Evolutionary conservation across 2,888 invertebrate genomes (phyloP).

Genomic region (Ophioninae sp.): DNA sequence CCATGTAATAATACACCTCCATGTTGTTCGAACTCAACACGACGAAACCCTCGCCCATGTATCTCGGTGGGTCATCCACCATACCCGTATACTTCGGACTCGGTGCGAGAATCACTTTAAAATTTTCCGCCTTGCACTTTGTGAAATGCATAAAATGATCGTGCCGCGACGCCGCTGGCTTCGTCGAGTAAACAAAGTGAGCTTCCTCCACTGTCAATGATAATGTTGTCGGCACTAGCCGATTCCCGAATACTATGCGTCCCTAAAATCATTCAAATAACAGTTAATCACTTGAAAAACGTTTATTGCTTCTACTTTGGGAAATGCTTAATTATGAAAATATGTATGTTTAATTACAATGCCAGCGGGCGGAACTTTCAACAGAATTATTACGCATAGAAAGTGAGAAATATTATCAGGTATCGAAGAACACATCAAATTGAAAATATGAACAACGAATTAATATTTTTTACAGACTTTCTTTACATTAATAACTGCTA

Average conservation of each 20-base stretch:
- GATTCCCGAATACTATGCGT: conserved; percentile 96
- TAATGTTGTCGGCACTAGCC: conserved; percentile 95
- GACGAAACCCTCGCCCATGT: conserved; percentile 99
- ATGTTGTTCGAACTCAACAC: conserved; percentile 97
- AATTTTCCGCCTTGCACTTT: conserved; percentile 97
- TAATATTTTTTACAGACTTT: too few species aligned
- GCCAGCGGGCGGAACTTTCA: too few species aligned
- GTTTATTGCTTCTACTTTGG: too few species aligned
- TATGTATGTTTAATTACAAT: too few species aligned
- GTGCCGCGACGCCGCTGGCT: conserved; percentile 95
- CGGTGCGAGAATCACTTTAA: conserved; percentile 97
- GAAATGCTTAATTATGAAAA: too few species aligned
- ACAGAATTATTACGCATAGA: too few species aligned
- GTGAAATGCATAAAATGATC: conserved; percentile 98
- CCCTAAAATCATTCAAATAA: conserved; percentile 83
- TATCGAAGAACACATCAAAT: too few species aligned
- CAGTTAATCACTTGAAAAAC: background rate
- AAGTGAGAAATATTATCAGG: too few species aligned
- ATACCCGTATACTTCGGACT: conserved; percentile 97
- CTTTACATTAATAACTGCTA: too few species aligned
- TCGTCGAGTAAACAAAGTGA: conserved; percentile 96
- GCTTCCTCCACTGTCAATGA: conserved; percentile 96
- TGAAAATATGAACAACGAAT: too few species aligned
- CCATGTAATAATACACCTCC: conserved; percentile 98
- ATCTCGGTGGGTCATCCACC: conserved; percentile 96